Base-by-base conservation (phyloP, 2,888 invertebrate species). In the Rotaria magnacalcarata region DNA sequence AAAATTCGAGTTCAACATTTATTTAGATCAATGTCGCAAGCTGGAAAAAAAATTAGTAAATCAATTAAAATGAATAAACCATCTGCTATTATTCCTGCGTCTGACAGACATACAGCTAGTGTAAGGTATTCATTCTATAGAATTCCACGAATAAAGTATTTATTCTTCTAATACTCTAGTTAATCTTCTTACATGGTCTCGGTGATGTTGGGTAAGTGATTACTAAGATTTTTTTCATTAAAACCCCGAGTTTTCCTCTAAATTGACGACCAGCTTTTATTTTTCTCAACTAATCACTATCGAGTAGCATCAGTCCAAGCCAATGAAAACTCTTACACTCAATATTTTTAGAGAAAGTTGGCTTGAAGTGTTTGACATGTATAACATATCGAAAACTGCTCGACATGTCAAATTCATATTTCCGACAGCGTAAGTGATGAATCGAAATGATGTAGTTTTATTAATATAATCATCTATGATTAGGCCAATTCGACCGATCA, bases 131-230 rank as follows among this genome's bases (percentile, higher is more conserved):
- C 6, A 34, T 34, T 80, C 6, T 7, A 10, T 6, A 43, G 24
- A 8, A 10, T n/a, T 74, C 2, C 10, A 80, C 14, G 7, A 47
- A 41, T 80, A 0, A 24, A 43, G 24, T n/a, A 80, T 80, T n/a
- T 41, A 7, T n/a, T 75, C 5, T 47, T 5, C 1, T 1, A 21
- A 24, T n/a, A 27, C 60, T 67, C 21, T 67, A 86, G 86, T 58
- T 87, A 16, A 87, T 87, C 8, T 87, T 87, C 34, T 54, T 87
- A 54, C 87, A 87, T 54, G 87, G 87, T 47, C 47, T 87, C 4
- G 87, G 87, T 52, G 87, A 87, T 85, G 84, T 85, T 56, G 87
- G 87, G n/a, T 56, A 52, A n/a, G 2, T 56, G 3, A 52, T 52
- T 47, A 47, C 47, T 16, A 52, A 0, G 8, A 11, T 8, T 52